Base-by-base conservation (phyloP, 2,797 vertebrate genomes). In the Leuciscus waleckii region DNA sequence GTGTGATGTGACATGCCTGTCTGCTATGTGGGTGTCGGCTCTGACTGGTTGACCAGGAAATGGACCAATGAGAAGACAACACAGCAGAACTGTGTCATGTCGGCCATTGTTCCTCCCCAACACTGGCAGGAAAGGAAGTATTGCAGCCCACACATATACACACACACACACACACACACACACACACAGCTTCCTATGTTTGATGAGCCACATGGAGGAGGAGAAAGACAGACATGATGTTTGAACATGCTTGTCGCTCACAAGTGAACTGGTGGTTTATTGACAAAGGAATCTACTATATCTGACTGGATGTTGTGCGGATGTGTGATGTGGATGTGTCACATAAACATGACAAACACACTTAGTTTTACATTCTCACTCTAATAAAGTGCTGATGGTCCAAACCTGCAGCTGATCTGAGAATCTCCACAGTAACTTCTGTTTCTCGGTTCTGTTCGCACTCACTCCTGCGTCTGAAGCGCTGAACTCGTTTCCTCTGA, bases 111-210 rank as follows among this genome's bases (percentile, higher is more conserved):
- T 89, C 80, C 56, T 78, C 70, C 29, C 16, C 29, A 71, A 81
- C 43, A 77, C 85, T 85, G 83, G 75, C 80, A 83, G 85, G 54
- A 84, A 84, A 71, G 86, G 86, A 87, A 87, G 83, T 73, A 80
- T 80, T 80, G 80, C 26, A 78, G 67, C 54, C 17, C 61, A 69
- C 63, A 68, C 78, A 67, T n/a, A 8, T 32, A 26, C 77, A 63
- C 39, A 54, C 41, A 51, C 61, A 80, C n/a, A 56, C 83, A 23
- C 49, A 43, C 61, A 37, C 43, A 29, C 35, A 9, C 43, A 29
- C 77, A 63, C 54, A 73, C 54, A 65, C 23, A 63, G 58, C 46
- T 87, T 86, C 86, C 88, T 87, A 71, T 77, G 49, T 77, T 73
- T 69, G 58, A 56, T 75, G 79, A 80, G 74, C 75, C 81, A 65